Conservation (phyloP, 2,113 vertebrate genomes). For the Aleadryas rufinucha region DNA sequence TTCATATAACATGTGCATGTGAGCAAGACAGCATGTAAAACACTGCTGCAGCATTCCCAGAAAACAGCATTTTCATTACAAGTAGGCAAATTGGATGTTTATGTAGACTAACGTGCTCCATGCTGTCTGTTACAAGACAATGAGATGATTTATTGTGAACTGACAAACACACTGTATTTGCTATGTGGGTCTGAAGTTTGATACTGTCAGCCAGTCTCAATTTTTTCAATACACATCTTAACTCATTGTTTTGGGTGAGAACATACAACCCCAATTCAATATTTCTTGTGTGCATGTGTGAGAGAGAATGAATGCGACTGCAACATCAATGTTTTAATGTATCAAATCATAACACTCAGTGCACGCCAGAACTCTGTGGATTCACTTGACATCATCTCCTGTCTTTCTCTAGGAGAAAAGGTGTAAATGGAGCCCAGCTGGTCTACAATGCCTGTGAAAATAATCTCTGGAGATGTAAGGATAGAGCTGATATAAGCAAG, state of each 20-base stretch:
- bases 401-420: background rate
- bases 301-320: background rate
- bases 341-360: background rate
- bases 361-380: background rate
- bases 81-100: background rate
- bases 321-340: background rate
- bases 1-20: background rate
- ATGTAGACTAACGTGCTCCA: background rate
- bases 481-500: background rate
- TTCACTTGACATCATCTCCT: background rate
- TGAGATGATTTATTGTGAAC: background rate
- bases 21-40: slow-evolving; percentile 26
- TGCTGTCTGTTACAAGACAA: background rate
- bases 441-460: background rate
- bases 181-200: background rate
- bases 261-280: background rate
- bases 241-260: background rate
- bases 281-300: background rate
- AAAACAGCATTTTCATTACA: background rate
- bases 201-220: background rate
- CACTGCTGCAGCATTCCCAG: background rate
- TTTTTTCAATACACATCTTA: background rate
- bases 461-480: background rate
- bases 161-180: background rate
- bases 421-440: background rate